Conservation (phyloP, 2,113 vertebrate genomes). For the Halichoeres trimaculatus region DNA sequence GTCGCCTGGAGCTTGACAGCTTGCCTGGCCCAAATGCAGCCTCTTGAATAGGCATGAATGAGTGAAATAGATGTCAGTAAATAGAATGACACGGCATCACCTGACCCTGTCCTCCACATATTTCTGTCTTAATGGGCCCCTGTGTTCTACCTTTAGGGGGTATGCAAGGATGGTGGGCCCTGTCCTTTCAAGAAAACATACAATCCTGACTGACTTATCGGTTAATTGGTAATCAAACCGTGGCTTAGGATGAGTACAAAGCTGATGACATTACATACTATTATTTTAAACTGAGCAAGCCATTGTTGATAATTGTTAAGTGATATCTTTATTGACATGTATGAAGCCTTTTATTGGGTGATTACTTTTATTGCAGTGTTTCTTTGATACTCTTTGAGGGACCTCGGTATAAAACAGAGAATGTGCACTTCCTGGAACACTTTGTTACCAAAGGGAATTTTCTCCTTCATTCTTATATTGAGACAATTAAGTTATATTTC, state of each 20-base stretch:
- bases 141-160: constrained; percentile 24
- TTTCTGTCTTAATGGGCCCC: constrained; percentile 44
- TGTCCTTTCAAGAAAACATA: neutral
- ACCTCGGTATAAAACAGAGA: constrained; percentile 53
- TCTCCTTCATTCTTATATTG: neutral
- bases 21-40: constrained; percentile 42
- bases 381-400: neutral
- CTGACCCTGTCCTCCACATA: constrained; percentile 57
- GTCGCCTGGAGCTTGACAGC: constrained; percentile 62
- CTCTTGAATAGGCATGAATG: constrained; percentile 48
- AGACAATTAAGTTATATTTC: neutral
- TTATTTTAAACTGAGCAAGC: neutral
- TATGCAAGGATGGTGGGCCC: constrained; percentile 27
- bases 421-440: constrained; percentile 24
- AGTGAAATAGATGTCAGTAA: constrained; percentile 65
- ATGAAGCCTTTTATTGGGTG: constrained; percentile 47
- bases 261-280: neutral
- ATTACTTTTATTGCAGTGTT: constrained; percentile 52
- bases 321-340: constrained; percentile 19
- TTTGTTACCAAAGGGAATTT: constrained; percentile 51
- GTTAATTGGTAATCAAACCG: neutral
- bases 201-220: neutral
- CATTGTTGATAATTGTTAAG: constrained; percentile 5
- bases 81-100: constrained; percentile 62
- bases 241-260: neutral